Evolutionary conservation across 2,797 vertebrate genomes (phyloP).

Genomic region (Hipposideros larvatus): DNA sequence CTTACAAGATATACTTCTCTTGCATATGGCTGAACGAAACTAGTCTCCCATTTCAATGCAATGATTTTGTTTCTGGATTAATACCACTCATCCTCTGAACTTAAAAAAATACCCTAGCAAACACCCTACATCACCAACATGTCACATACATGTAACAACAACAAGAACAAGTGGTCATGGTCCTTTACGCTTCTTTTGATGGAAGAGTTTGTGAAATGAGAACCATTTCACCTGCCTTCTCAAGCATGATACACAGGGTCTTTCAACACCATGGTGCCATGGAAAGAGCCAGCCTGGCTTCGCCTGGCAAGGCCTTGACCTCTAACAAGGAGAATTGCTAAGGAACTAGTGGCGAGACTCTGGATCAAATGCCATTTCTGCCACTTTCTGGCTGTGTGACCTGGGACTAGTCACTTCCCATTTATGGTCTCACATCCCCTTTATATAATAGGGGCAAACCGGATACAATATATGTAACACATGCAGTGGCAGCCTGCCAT

Average conservation of each 20-base stretch:
- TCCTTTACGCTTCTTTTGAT: background rate
- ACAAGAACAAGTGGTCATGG: background rate
- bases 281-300: background rate
- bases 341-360: background rate
- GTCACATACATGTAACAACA: background rate
- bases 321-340: background rate
- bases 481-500: background rate
- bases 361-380: background rate
- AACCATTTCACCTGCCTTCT: background rate
- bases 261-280: background rate
- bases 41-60: background rate
- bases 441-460: background rate
- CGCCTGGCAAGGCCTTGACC: background rate
- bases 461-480: background rate
- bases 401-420: background rate
- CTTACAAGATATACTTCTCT: background rate
- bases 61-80: conserved; percentile 23
- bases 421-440: background rate
- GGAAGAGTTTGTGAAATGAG: background rate
- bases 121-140: background rate
- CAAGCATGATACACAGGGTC: background rate
- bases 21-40: background rate
- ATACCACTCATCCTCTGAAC: background rate
- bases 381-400: background rate
- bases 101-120: conserved; percentile 21